phyloP scores from a whole-genome alignment of 2,797 vertebrate species.

The Emydoidea blandingii region DNA sequence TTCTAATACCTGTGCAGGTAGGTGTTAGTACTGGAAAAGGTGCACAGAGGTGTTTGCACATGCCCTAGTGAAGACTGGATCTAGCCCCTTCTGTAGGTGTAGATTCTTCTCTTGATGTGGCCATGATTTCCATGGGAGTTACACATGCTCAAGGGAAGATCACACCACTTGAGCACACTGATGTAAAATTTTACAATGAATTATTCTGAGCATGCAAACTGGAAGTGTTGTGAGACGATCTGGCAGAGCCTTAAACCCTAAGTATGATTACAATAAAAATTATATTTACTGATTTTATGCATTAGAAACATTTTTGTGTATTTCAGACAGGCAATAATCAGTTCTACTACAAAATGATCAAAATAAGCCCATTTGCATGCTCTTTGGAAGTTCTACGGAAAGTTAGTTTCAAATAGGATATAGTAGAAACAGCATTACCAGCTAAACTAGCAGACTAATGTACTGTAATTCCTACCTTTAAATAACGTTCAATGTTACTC shows the following conservation, averaged over 20 bases:
- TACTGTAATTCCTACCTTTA: slow-evolving; percentile 87
- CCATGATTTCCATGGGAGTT: not conserved
- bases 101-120: not conserved
- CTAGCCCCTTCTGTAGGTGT: not conserved
- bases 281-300: not conserved
- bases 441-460: not conserved
- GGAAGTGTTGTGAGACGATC: not conserved
- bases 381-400: not conserved
- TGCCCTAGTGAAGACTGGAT: slow-evolving; percentile 6
- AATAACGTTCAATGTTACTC: slow-evolving; percentile 96
- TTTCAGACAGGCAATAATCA: not conserved
- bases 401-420: not conserved
- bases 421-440: not conserved
- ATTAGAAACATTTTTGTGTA: not conserved
- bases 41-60: not conserved
- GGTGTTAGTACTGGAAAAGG: not conserved
- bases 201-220: not conserved
- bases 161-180: not conserved
- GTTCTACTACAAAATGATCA: fast-evolving
- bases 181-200: not conserved
- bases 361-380: fast-evolving
- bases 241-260: not conserved
- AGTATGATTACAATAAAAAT: not conserved
- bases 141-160: not conserved
- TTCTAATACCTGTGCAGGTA: not conserved